phyloP scores from a whole-genome alignment of 2,113 vertebrate species.

The Mustelus asterias region DNA sequence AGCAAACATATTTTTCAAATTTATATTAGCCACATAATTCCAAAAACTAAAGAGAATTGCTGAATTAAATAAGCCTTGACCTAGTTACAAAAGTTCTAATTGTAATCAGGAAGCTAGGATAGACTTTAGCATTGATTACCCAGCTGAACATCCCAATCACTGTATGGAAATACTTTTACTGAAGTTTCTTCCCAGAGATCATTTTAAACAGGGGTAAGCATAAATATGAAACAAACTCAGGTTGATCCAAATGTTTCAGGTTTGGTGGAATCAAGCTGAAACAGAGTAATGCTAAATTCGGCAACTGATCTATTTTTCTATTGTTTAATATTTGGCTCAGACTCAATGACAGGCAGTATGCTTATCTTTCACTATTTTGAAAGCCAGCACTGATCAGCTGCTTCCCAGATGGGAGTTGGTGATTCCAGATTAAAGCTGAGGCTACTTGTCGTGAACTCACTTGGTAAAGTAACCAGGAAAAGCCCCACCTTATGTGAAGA shows the following conservation, averaged over 20 bases:
- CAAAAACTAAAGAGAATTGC: neutral
- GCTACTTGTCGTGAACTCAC: neutral
- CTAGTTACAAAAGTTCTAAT: neutral
- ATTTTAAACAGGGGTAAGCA: neutral
- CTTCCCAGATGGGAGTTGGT: neutral
- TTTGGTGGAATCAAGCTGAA: neutral
- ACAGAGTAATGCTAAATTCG: neutral
- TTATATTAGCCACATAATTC: neutral
- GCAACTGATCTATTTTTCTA: neutral
- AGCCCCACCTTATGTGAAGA: neutral
- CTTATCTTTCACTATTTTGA: neutral
- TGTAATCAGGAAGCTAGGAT: neutral
- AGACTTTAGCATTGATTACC: neutral
- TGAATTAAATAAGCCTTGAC: neutral
- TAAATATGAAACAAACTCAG: constrained; percentile 1
- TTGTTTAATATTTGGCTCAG: neutral
- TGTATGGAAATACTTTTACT: neutral
- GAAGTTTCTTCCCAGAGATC: neutral
- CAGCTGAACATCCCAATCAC: neutral
- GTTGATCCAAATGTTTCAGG: neutral
- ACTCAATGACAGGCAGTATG: neutral
- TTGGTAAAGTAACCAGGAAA: neutral
- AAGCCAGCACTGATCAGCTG: neutral
- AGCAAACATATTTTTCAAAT: constrained; percentile 41
- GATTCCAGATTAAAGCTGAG: neutral